phyloP scores from a whole-genome alignment of 2,113 vertebrate genomes.

The Gavialis gangeticus region DNA sequence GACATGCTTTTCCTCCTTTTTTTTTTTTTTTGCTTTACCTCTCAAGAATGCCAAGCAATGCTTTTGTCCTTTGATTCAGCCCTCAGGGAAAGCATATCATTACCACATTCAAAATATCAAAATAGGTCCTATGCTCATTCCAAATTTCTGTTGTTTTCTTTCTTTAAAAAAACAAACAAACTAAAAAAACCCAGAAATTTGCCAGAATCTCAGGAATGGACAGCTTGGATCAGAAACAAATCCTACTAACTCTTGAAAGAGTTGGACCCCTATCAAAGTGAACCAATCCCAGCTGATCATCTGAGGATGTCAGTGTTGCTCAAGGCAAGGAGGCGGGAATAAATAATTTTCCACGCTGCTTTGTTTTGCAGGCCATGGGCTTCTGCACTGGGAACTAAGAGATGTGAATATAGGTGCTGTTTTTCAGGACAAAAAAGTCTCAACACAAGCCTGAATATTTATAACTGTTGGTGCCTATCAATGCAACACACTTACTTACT shows the following conservation, averaged over 20 bases:
- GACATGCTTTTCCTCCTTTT: neutral
- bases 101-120: neutral
- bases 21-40: neutral
- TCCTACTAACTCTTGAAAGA: neutral
- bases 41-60: neutral
- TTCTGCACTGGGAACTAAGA: neutral
- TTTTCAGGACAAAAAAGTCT: accelerated
- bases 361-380: neutral
- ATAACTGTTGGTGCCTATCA: neutral
- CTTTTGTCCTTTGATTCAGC: neutral
- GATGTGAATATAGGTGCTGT: neutral
- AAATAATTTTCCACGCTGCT: neutral
- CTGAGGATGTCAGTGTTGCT: neutral
- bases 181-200: neutral
- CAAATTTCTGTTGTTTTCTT: neutral
- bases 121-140: neutral
- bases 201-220: neutral
- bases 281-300: neutral
- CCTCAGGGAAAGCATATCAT: neutral
- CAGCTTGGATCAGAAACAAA: neutral
- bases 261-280: neutral
- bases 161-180: neutral
- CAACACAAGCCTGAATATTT: accelerated
- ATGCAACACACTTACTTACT: neutral
- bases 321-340: neutral